Conservation (phyloP, 2,113 vertebrate genomes). For the Eudyptes chrysolophus region DNA sequence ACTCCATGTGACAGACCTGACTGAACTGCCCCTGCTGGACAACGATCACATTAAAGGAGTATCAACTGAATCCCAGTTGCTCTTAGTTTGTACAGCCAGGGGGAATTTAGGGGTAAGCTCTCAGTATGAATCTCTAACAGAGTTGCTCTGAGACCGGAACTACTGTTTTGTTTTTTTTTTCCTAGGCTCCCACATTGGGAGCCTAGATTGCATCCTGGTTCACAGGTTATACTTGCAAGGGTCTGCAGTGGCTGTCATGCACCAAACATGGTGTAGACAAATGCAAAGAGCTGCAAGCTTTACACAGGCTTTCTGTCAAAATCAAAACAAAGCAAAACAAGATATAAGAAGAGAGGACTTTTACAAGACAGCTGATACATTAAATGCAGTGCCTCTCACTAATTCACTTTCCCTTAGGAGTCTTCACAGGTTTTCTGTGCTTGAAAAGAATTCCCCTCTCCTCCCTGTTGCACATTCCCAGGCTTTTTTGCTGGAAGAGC, state of each 20-base stretch:
- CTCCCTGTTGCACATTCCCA: accelerated
- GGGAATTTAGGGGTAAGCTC: not conserved
- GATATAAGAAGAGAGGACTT: not conserved
- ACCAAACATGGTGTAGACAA: not conserved
- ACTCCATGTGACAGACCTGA: not conserved
- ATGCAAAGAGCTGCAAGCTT: not conserved
- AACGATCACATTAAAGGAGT: not conserved
- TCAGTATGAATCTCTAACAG: not conserved
- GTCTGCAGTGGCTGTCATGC: not conserved
- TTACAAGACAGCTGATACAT: not conserved
- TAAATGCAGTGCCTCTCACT: not conserved
- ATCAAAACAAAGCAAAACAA: not conserved
- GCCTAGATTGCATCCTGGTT: not conserved
- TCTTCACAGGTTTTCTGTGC: not conserved
- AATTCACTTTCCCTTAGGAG: not conserved
- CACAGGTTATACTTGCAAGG: not conserved
- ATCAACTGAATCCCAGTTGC: not conserved
- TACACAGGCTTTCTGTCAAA: not conserved
- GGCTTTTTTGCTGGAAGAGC: not conserved
- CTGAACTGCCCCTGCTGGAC: not conserved
- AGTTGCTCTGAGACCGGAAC: not conserved
- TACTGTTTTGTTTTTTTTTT: not conserved
- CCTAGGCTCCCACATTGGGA: not conserved
- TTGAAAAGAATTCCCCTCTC: not conserved
- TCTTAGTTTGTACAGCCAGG: not conserved